Conservation (phyloP, 1,140 invertebrate genomes). For the Drosophila pallidifrons region DNA sequence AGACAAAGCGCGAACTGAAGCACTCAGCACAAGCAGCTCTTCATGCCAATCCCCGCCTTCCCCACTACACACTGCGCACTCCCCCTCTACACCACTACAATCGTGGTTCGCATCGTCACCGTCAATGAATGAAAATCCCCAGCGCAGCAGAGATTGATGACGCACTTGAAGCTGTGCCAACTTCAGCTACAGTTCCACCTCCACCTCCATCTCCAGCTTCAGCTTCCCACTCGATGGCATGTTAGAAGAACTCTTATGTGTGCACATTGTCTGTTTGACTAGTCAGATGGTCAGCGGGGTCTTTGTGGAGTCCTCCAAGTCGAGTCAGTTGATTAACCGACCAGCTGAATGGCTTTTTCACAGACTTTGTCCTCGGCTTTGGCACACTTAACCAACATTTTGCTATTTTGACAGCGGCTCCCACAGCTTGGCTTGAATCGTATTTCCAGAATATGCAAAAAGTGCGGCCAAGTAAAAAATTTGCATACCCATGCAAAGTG, state of each 20-base stretch:
- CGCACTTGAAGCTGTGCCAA: constrained; percentile 71
- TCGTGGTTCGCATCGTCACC: constrained; percentile 20
- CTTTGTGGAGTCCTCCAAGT: constrained; percentile 42
- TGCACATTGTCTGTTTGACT: constrained; percentile 23
- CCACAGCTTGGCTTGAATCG: constrained; percentile 27
- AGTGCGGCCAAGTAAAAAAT: constrained; percentile 76
- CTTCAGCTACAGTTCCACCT: constrained; percentile 22
- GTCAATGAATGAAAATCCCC: constrained; percentile 68
- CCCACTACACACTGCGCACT: not conserved
- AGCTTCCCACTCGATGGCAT: constrained; percentile 53
- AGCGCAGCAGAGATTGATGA: constrained; percentile 73
- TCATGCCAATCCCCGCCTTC: not conserved
- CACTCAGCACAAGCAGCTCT: constrained; percentile 57
- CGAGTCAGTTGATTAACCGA: constrained; percentile 55
- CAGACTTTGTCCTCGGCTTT: constrained; percentile 52
- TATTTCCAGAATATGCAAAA: constrained; percentile 47
- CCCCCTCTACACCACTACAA: constrained; percentile 2
- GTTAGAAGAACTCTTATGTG: constrained; percentile 21
- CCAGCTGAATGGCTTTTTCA: constrained; percentile 39
- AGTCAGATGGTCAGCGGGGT: constrained; percentile 20
- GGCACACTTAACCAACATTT: constrained; percentile 74
- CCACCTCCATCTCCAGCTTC: constrained; percentile 5
- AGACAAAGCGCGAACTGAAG: constrained; percentile 76
- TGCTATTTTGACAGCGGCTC: constrained; percentile 78
- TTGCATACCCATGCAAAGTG: constrained; percentile 75